A percentile compares a stretch with the other conserved stretches of the same genome.
Evolutionary conservation across 2,888 invertebrate species (phyloP).

Genomic region (Anthrax anthrax): DNA sequence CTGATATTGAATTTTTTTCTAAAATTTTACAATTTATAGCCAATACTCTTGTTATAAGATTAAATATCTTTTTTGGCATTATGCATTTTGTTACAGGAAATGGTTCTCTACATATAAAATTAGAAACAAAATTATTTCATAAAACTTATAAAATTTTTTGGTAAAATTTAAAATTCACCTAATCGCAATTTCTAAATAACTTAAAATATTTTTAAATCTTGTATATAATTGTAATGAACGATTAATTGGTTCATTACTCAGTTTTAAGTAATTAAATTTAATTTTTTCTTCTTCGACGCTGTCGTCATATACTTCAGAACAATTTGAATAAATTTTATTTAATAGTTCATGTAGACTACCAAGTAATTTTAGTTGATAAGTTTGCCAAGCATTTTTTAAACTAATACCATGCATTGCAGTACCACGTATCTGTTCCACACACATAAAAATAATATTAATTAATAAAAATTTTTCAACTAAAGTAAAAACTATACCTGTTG

Average conservation of each 20-base stretch:
- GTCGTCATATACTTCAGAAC: slow-evolving; percentile 18
- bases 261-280: slow-evolving; percentile 9
- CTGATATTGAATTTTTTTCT: slow-evolving; percentile 19
- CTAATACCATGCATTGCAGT: slow-evolving; percentile 21
- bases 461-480: not conserved
- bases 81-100: slow-evolving; percentile 23
- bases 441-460: not conserved
- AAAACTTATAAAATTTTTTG: not conserved
- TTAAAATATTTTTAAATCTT: slow-evolving; percentile 18
- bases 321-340: slow-evolving; percentile 18
- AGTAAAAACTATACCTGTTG: slow-evolving; percentile 18
- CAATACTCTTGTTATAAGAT: slow-evolving; percentile 21
- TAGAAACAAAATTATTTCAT: slow-evolving; percentile 1
- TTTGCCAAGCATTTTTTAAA: slow-evolving; percentile 22
- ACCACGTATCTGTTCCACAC: slow-evolving; percentile 17
- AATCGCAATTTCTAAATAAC: slow-evolving; percentile 17
- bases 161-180: slow-evolving; percentile 10
- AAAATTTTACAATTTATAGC: slow-evolving; percentile 19
- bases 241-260: slow-evolving; percentile 19
- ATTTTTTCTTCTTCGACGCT: slow-evolving; percentile 11
- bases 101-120: slow-evolving; percentile 18
- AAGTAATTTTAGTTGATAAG: slow-evolving; percentile 19
- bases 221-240: slow-evolving; percentile 17
- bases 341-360: slow-evolving; percentile 18
- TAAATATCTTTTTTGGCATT: slow-evolving; percentile 19